Evolutionary conservation across 2,113 vertebrate species (phyloP), one percentile per base, ranked within the genome.

Genomic region (Erinaceus europaeus): DNA sequence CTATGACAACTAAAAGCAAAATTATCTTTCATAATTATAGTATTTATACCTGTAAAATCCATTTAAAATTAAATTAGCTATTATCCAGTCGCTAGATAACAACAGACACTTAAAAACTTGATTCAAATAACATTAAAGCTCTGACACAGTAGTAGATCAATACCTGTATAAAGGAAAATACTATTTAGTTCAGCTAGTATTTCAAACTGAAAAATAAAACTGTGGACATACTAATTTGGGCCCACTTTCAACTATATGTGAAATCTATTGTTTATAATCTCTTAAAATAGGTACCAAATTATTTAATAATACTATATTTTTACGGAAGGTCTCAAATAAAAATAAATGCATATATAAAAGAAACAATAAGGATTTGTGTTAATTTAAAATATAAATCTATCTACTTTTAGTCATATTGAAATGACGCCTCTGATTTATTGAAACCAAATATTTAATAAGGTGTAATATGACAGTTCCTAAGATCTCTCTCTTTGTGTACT

Each of bases 1-100:
- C n/a, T 2, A 78, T 65, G 25, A n/a, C 21, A 81, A 34, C 25
- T 50, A 18, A 81, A 77, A 90, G 67, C n/a, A 29, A 86, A 84
- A 83, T 42, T 6, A 3, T 29, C 8, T 59, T 91, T 48, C 14
- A 52, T 84, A 55, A n/a, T 29, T 38, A 44, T 72, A 87, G 75
- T 85, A 73, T 46, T 4, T 62, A 3, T 68, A 88, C 52, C 53
- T 77, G 10, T 68, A 71, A 92, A 71, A 78, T 83, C 40, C 74
- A 61, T 40, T 75, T 52, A 36, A 71, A 88, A 53, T 90, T 1
- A 82, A 88, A 73, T 29, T 81, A 83, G 84, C 64, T 27, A 75
- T 74, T 75, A 94, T 67, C 42, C 50, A 68, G 42, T 57, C 38
- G 74, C 71, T 52, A 80, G 81, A 34, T 50, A 85, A 40, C 46